Evolutionary conservation across 2,797 vertebrate species (phyloP).

Genomic region (Crenichthys baileyi): DNA sequence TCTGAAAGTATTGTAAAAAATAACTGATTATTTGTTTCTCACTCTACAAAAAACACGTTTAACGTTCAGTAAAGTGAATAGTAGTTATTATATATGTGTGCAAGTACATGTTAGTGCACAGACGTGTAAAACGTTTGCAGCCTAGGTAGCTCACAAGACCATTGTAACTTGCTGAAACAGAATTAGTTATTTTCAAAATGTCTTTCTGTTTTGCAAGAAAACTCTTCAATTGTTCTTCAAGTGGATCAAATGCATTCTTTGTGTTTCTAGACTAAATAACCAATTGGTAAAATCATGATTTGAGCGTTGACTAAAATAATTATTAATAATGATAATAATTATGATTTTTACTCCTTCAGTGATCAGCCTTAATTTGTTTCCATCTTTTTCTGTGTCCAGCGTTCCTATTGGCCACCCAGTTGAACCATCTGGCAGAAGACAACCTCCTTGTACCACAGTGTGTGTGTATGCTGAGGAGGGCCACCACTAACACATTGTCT

Average conservation of each 20-base stretch:
- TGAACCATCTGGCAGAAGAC: constrained; percentile 59
- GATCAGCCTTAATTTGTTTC: background rate
- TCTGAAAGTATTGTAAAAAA: background rate
- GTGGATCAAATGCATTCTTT: background rate
- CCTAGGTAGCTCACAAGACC: background rate
- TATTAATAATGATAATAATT: too few species aligned
- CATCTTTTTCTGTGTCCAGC: constrained; percentile 46
- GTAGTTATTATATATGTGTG: background rate
- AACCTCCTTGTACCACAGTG: constrained; percentile 59
- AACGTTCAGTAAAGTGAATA: background rate
- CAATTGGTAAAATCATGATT: background rate
- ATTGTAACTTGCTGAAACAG: background rate
- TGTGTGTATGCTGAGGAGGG: constrained; percentile 66
- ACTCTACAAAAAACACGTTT: background rate
- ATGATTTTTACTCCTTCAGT: background rate
- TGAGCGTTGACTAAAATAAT: too few species aligned
- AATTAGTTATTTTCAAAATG: background rate
- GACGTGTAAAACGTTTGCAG: background rate
- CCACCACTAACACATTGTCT: constrained; percentile 29
- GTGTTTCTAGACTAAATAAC: background rate
- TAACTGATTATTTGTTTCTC: background rate
- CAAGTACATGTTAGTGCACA: background rate
- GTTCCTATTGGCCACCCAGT: constrained; percentile 64
- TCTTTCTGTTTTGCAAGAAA: too few species aligned
- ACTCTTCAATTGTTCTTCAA: background rate